Base-by-base conservation (phyloP, 2,113 vertebrate genomes). In the Pollachius pollachius region DNA sequence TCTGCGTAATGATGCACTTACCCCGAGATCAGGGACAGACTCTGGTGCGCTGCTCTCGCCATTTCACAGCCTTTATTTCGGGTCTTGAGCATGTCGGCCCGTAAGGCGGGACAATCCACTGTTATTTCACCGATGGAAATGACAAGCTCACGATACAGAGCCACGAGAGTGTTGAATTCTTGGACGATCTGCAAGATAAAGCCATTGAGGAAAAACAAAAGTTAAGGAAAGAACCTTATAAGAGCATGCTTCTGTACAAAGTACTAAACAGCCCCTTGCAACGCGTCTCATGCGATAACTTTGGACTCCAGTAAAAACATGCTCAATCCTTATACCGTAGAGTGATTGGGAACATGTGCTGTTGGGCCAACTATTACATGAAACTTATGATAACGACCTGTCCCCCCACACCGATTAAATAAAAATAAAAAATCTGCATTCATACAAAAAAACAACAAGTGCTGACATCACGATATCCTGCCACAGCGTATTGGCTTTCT, bases 111-210 rank as follows among this genome's bases (percentile, higher is more conserved):
- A 81, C 94, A 96, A 77, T 94, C 96, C 70, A 93, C 89, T 0
- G 96, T 94, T 83, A 97, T 92, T 66, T 99, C 97, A 56, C 97
- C 97, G 58, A 98, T 96, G 70, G 96, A 99, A 92, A 99, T 99
- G 52, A 99, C 97, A 88, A 98, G 85, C 70, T 99, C 97, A 71
- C 97, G 95, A 76, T 95, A 99, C 17, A 97, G 92, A 84, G 97
- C 97, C 91, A 99, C 97, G 79, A 98, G 95, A 4, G 96, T 98
- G 81, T 99, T 98, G 91, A 99, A 98, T 76, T 99, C 97, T 88
- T 98, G 96, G 80, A 99, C 97, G 81, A 98, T 95, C 97, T 98
- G 91, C 70, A 90, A 92, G 77, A 87, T 72, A 87, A 84, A 1
- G 4, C 59, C 19, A 30, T 57, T 58, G 23, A 7, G 54, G 17